Conservation (phyloP, 2,113 vertebrate genomes). For the Pristiophorus japonicus region DNA sequence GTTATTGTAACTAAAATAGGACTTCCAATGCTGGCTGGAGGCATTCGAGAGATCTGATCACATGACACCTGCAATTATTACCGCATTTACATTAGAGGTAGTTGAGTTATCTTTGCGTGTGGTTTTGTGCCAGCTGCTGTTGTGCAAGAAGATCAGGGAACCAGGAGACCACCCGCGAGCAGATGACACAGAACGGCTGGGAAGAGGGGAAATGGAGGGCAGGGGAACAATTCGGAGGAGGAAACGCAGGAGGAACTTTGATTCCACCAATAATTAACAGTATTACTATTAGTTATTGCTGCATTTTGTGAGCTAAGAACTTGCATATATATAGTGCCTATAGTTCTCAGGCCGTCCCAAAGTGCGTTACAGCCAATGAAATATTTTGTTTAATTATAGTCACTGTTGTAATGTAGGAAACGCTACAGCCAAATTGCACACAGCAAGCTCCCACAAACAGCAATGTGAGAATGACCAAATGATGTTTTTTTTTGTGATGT, state of each 20-base stretch:
- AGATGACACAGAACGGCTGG: not conserved
- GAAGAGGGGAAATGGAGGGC: not conserved
- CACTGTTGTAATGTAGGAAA: too few relatives aligned
- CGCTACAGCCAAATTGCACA: too few relatives aligned
- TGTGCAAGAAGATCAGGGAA: not conserved
- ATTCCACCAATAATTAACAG: not conserved
- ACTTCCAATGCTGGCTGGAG: not conserved
- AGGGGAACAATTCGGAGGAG: not conserved
- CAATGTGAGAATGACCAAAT: too few relatives aligned
- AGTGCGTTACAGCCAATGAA: too few relatives aligned
- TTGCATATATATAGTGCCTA: too few relatives aligned
- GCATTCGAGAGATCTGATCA: not conserved
- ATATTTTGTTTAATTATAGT: too few relatives aligned
- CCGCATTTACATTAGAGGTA: not conserved
- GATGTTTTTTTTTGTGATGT: too few relatives aligned
- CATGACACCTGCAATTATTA: not conserved
- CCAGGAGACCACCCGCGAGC: not conserved
- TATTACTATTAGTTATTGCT: too few relatives aligned
- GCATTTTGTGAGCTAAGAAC: too few relatives aligned
- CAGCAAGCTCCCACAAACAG: too few relatives aligned
- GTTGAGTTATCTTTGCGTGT: not conserved
- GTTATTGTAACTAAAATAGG: not conserved
- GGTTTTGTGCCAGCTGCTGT: not conserved
- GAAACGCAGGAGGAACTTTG: not conserved
- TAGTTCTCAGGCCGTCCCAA: too few relatives aligned